Base-by-base conservation (phyloP, 1,140 invertebrate species). In the Pantala flavescens region DNA sequence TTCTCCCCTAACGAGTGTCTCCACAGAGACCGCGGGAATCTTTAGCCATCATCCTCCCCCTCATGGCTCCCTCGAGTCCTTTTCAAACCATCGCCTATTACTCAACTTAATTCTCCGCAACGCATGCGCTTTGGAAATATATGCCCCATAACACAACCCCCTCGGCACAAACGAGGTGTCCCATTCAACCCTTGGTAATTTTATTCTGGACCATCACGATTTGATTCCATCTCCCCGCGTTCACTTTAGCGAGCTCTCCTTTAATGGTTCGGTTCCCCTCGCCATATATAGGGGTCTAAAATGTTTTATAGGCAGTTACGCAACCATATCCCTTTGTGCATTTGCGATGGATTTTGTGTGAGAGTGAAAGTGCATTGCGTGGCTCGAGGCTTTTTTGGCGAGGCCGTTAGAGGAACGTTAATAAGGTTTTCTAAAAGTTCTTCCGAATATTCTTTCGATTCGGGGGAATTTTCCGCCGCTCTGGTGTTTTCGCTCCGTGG, bases 321-420 rank as follows among this genome's bases (percentile, higher is more conserved):
- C n/a, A 63, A 63, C 49, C 3, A 63, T 63, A 63, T 63, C 49
- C 49, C n/a, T 63, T 63, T 63, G 49, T 63, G n/a, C 49, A 63
- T 63, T 63, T 14, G 16, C 3, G 49, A 63, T 63, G 49, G 49
- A 36, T 63, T 63, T 63, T 21, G 12, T 7, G n/a, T n/a, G 16
- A 19, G 16, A 21, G 49, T 7, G 49, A 63, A 63, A 63, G 49
- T 63, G 12, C 49, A 19, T 21, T 63, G 49, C 49, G 49, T 63
- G 1, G 49, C 49, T 63, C 49, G 49, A 14, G 49, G n/a, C 49
- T 63, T 21, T 63, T 21, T 63, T 36, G n/a, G 28, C 9, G 28
- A 36, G 28, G 9, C 28, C 9, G 9, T 36, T 36, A 36, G 28
- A 5, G 3, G 28, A 36, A 36, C 2, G 28, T 5, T 36, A 36